Percentiles rank a stretch among this genome's conserved stretches.
phyloP scores from a whole-genome alignment of 2,888 invertebrate genomes.

The Lochmaea crataegi region DNA sequence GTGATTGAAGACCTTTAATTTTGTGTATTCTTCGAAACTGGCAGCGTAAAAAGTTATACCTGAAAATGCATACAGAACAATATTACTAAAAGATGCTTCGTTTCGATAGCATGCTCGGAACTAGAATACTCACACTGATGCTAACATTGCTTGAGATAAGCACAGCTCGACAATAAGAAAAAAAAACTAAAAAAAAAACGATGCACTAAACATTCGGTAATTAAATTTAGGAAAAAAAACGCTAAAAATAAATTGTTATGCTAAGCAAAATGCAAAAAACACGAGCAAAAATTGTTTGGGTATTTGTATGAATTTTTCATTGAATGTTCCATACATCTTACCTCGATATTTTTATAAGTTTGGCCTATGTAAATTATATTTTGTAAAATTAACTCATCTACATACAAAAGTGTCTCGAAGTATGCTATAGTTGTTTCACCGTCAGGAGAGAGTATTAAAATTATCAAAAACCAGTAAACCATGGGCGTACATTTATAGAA shows the following conservation, averaged over 20 bases:
- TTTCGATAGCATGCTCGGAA: slow-evolving; percentile 8
- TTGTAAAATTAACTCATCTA: too few relatives aligned
- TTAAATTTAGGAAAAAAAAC: slow-evolving; percentile 1
- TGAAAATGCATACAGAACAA: slow-evolving; percentile 49
- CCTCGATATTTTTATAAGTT: too few relatives aligned
- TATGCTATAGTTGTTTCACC: too few relatives aligned
- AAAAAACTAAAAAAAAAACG: slow-evolving; percentile 18
- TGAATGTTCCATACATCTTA: too few relatives aligned
- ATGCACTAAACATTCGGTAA: slow-evolving; percentile 22
- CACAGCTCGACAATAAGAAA: slow-evolving; percentile 33
- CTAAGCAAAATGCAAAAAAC: slow-evolving; percentile 19
- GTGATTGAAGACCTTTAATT: slow-evolving; percentile 58
- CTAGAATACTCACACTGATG: slow-evolving; percentile 48
- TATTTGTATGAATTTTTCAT: neutral
- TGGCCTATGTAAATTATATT: too few relatives aligned
- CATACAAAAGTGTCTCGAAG: too few relatives aligned
- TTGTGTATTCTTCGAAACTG: slow-evolving; percentile 60
- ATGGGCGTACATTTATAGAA: too few relatives aligned
- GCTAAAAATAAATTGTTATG: slow-evolving; percentile 12
- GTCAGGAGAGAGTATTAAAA: too few relatives aligned
- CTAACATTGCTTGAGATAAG: slow-evolving; percentile 32
- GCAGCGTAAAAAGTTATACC: slow-evolving; percentile 58
- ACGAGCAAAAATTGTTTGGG: slow-evolving; percentile 5
- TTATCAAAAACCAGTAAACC: too few relatives aligned
- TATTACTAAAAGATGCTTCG: slow-evolving; percentile 29